phyloP scores from a whole-genome alignment of 2,113 vertebrate species.

The Toxotes chatareus region DNA sequence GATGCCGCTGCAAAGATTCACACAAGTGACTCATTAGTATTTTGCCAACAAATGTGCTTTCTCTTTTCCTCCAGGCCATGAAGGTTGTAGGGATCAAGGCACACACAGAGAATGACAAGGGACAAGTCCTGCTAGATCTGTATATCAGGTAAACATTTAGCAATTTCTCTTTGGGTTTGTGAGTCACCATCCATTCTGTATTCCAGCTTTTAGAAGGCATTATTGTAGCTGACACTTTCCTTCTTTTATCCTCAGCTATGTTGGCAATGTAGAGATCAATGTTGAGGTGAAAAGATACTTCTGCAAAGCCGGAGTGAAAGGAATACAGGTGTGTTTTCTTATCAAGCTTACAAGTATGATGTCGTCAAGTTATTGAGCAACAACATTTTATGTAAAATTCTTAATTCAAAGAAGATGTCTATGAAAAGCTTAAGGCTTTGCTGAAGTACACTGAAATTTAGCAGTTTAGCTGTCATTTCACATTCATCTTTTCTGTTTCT shows the following conservation, averaged over 20 bases:
- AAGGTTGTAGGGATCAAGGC: slow-evolving; percentile 92
- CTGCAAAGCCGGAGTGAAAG: slow-evolving; percentile 95
- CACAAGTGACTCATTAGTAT: background rate
- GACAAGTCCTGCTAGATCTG: slow-evolving; percentile 92
- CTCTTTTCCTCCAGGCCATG: slow-evolving; percentile 84
- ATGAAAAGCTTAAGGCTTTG: background rate
- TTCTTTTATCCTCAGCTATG: slow-evolving; percentile 83
- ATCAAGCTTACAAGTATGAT: background rate
- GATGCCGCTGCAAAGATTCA: background rate
- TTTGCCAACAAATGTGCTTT: slow-evolving; percentile 8
- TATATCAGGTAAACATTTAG: slow-evolving; percentile 87
- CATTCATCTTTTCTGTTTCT: slow-evolving; percentile 15
- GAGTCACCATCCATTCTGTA: background rate
- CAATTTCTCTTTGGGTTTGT: background rate
- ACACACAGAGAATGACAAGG: slow-evolving; percentile 88
- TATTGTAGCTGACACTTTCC: background rate
- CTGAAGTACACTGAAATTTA: background rate
- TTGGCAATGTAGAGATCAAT: slow-evolving; percentile 92
- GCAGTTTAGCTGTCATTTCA: background rate
- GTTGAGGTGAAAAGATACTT: slow-evolving; percentile 96
- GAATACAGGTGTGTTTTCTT: slow-evolving; percentile 89
- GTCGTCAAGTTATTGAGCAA: background rate
- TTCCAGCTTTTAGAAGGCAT: background rate
- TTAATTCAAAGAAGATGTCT: background rate
- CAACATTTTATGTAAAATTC: slow-evolving; percentile 3